A percentile compares a stretch with the other conserved stretches of the same genome.
phyloP scores from a whole-genome alignment of 2,888 invertebrate genomes.

The Keiferia lycopersicella region DNA sequence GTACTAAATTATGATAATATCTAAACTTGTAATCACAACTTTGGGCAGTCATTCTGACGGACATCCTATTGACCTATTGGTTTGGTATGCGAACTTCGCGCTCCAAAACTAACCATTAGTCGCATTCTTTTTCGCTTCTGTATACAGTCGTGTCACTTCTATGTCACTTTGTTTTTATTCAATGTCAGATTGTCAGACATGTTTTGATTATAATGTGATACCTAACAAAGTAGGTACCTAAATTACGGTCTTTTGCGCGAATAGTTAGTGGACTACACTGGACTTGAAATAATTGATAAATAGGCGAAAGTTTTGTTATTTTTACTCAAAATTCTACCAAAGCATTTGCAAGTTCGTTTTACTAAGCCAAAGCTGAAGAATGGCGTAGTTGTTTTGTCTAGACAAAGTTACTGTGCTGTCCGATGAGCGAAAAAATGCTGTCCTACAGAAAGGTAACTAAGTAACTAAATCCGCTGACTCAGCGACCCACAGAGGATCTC shows the following conservation, averaged over 20 bases:
- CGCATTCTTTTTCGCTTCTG: background rate
- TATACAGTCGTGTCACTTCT: too few species aligned
- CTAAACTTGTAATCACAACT: too few species aligned
- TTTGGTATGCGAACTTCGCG: background rate
- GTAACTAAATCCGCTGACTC: too few species aligned
- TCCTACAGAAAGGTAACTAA: conserved; percentile 28
- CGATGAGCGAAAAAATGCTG: conserved; percentile 1
- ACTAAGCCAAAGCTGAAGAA: background rate
- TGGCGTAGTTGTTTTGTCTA: background rate
- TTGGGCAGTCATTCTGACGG: too few species aligned
- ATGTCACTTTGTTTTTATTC: conserved; percentile 5
- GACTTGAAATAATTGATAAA: conserved; percentile 7
- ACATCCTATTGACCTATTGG: too few species aligned
- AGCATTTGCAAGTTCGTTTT: background rate
- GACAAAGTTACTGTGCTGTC: background rate
- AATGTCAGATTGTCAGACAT: conserved; percentile 20
- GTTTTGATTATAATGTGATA: conserved; percentile 8
- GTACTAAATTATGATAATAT: too few species aligned
- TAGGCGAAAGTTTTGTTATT: background rate
- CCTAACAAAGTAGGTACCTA: background rate
- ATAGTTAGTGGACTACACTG: conserved; percentile 17
- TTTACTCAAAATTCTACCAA: background rate
- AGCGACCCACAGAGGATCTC: too few species aligned
- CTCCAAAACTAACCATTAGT: too few species aligned
- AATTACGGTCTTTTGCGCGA: conserved; percentile 36